Conservation (phyloP, 2,888 invertebrate genomes). For the Cyclophora punctaria region DNA sequence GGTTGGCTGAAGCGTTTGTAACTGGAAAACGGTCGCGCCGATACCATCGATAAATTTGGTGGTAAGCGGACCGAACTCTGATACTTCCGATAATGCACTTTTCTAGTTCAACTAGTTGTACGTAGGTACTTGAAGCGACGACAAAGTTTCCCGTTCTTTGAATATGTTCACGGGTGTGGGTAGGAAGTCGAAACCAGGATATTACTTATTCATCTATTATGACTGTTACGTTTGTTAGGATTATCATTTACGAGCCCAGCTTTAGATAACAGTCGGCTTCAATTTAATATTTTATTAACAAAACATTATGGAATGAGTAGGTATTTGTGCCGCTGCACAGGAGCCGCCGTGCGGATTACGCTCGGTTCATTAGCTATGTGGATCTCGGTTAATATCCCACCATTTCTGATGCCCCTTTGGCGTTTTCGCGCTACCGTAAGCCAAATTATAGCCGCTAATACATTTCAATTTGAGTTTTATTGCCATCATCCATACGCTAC, state of each 20-base stretch:
- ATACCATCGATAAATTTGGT: constrained; percentile 44
- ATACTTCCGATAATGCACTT: constrained; percentile 41
- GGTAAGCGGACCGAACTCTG: constrained; percentile 37
- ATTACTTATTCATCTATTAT: no score
- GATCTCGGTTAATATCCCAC: no score
- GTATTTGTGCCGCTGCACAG: no score
- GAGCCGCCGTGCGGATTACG: no score
- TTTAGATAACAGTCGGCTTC: no score
- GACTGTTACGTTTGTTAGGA: no score
- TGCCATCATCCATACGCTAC: constrained; percentile 14
- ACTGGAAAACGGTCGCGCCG: constrained; percentile 28
- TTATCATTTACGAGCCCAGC: no score
- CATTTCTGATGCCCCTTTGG: not conserved
- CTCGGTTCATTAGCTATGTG: no score
- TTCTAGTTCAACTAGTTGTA: constrained; percentile 23
- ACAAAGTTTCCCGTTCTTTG: not conserved
- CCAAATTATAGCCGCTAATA: constrained; percentile 27
- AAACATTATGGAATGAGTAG: no score
- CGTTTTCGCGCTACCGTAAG: constrained; percentile 15
- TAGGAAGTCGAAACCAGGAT: no score
- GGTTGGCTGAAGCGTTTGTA: constrained; percentile 39
- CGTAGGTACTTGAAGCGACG: constrained; percentile 11
- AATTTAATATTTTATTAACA: no score
- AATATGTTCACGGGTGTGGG: no score
- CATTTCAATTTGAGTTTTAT: constrained; percentile 40